phyloP scores from a whole-genome alignment of 2,888 invertebrate genomes.

The Scotopteryx bipunctaria region DNA sequence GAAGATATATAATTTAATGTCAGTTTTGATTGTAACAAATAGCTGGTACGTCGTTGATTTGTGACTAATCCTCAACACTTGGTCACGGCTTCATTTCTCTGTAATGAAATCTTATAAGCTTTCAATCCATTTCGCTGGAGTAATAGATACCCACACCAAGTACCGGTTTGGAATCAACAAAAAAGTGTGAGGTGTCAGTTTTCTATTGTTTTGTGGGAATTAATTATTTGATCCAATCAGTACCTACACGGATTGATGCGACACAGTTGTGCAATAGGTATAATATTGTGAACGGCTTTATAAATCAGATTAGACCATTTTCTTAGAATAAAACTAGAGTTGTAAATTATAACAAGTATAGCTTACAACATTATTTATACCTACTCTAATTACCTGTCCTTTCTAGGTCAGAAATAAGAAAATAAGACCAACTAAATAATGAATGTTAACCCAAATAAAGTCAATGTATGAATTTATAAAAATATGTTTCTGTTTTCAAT shows the following conservation, averaged over 20 bases:
- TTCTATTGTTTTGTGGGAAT: conserved; percentile 49
- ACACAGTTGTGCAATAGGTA: background rate
- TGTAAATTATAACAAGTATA: background rate
- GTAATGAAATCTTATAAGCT: conserved; percentile 15
- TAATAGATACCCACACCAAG: conserved; percentile 30
- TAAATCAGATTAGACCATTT: no score
- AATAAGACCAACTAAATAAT: no score
- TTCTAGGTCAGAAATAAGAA: no score
- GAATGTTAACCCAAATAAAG: no score
- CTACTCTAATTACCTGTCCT: no score
- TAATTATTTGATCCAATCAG: no score
- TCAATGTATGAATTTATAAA: no score
- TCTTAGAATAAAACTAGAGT: background rate
- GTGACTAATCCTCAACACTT: conserved; percentile 14
- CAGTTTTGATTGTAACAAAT: background rate
- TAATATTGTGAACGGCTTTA: no score
- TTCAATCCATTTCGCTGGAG: conserved; percentile 38
- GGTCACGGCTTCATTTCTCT: conserved; percentile 14
- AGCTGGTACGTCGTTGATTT: background rate
- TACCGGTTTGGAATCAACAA: conserved; percentile 25
- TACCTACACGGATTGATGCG: background rate
- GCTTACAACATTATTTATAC: no score
- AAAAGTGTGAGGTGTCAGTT: conserved; percentile 37
- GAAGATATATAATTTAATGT: no score
- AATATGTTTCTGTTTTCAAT: background rate